Evolutionary conservation across 2,797 vertebrate species (phyloP).

Genomic region (Notoglanidium macrostoma): DNA sequence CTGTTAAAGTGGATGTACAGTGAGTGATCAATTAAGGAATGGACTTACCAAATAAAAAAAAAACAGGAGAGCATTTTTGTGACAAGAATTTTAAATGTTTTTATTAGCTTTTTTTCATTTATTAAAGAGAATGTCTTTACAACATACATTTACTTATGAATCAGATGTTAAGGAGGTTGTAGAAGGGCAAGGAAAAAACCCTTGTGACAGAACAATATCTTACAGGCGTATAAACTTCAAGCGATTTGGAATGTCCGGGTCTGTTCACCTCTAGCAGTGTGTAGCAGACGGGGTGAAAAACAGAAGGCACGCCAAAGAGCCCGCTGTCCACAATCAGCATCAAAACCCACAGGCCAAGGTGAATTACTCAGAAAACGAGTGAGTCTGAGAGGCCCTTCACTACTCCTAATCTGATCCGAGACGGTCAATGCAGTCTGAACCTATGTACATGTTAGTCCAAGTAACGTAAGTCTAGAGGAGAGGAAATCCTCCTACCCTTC

Average conservation of each 20-base stretch:
- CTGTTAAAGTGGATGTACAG: neutral
- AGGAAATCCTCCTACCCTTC: conserved; percentile 39
- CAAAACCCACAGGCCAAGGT: conserved; percentile 57
- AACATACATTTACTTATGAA: conserved; percentile 94
- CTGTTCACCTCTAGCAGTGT: conserved; percentile 84
- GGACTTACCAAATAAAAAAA: neutral
- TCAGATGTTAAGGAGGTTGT: conserved; percentile 91
- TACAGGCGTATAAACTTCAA: conserved; percentile 88
- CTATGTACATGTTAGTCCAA: conserved; percentile 62
- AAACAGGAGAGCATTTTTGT: conserved; percentile 58
- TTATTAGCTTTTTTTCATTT: conserved; percentile 74
- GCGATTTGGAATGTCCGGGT: conserved; percentile 68
- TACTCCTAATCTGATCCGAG: conserved; percentile 51
- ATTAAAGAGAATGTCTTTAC: conserved; percentile 89
- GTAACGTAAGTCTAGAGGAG: conserved; percentile 22
- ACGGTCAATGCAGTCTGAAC: conserved; percentile 50
- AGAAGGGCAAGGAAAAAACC: conserved; percentile 85
- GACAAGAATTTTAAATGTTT: conserved; percentile 76
- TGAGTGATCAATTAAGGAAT: neutral
- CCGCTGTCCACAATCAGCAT: conserved; percentile 73
- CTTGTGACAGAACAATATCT: conserved; percentile 93
- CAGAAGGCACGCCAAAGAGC: conserved; percentile 92
- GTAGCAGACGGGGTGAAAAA: conserved; percentile 85
- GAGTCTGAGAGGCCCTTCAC: conserved; percentile 35
- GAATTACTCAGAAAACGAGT: conserved; percentile 33